Conservation (phyloP, 2,113 vertebrate genomes). For the Centropristis striata region DNA sequence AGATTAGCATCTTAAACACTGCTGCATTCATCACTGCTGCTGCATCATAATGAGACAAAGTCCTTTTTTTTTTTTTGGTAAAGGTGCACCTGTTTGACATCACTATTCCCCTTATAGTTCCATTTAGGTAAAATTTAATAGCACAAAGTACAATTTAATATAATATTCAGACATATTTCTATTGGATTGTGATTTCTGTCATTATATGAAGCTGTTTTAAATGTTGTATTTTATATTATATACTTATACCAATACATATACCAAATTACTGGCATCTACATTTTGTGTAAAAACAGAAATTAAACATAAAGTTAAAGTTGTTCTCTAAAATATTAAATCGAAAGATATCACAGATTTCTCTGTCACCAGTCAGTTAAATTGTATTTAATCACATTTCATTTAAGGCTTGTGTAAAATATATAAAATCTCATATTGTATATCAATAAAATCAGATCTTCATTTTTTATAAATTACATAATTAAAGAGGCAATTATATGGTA, state of each 20-base stretch:
- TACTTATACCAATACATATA: no score
- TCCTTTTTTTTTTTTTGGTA: constrained; percentile 30
- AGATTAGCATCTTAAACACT: constrained; percentile 80
- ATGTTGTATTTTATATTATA: not conserved
- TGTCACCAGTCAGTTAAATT: constrained; percentile 17
- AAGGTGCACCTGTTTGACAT: constrained; percentile 74
- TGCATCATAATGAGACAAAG: constrained; percentile 67
- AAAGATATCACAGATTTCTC: not conserved
- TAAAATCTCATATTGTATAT: not conserved
- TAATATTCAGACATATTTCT: constrained; percentile 11
- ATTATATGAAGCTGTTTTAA: not conserved
- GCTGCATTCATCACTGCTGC: constrained; percentile 73
- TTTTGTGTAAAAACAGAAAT: constrained; percentile 14
- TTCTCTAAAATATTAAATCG: not conserved
- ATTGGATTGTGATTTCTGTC: not conserved
- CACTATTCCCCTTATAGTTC: constrained; percentile 14
- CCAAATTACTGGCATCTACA: not conserved
- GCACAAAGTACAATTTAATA: not conserved
- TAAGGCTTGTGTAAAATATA: not conserved
- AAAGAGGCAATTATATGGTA: not conserved
- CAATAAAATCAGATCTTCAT: constrained; percentile 20
- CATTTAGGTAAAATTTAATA: constrained; percentile 21
- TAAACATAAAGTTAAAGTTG: not conserved
- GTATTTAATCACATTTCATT: constrained; percentile 16
- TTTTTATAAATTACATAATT: constrained; percentile 2